phyloP scores from a whole-genome alignment of 1,140 invertebrate genomes.

The Brachionus paranguensis region DNA sequence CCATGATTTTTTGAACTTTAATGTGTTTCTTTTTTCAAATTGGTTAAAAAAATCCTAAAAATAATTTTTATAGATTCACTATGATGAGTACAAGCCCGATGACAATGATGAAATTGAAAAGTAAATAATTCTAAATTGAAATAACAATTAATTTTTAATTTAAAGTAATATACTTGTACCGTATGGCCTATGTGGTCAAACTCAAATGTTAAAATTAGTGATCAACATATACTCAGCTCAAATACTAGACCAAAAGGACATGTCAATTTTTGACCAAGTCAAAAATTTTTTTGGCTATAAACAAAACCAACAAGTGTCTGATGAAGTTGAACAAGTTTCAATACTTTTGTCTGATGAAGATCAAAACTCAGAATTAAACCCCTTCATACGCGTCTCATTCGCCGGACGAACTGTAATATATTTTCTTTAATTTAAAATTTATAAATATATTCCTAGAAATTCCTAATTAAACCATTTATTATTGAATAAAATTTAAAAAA shows the following conservation, averaged over 20 bases:
- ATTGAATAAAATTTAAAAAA: too few relatives aligned
- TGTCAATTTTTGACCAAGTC: neutral
- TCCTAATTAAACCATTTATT: too few relatives aligned
- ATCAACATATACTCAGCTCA: constrained; percentile 15
- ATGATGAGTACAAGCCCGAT: neutral
- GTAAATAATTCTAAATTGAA: neutral
- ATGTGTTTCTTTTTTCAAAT: neutral
- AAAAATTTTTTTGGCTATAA: neutral
- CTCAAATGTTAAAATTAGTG: neutral
- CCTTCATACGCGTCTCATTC: neutral
- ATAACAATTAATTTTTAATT: neutral
- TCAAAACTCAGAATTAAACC: neutral
- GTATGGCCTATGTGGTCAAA: constrained; percentile 10
- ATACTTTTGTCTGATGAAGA: neutral
- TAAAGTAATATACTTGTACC: constrained; percentile 5
- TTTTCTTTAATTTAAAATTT: neutral
- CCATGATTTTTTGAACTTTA: neutral
- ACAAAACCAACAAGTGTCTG: neutral
- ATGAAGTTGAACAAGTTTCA: neutral
- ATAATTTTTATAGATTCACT: neutral
- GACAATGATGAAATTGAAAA: constrained; percentile 20
- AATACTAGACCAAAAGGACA: neutral
- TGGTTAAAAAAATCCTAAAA: too few relatives aligned
- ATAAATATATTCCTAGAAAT: too few relatives aligned
- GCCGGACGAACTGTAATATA: constrained; percentile 6